Percentiles rank a stretch among this genome's conserved stretches.
Conservation (phyloP, 1,140 invertebrate genomes). For the Drosophila saltans region DNA sequence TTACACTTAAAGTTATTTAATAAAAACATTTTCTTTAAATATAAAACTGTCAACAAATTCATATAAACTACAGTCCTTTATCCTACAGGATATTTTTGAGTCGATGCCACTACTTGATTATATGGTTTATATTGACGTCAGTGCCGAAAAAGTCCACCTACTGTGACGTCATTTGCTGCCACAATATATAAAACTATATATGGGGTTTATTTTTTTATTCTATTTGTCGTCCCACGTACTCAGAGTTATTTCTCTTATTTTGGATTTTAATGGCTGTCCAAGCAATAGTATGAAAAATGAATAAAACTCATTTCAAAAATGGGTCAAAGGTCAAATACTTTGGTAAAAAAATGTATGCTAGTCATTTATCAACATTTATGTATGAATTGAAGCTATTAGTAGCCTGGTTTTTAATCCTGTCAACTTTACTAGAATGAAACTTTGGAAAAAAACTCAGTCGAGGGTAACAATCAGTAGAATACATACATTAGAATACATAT, state of each 20-base stretch:
- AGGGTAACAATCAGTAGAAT: background rate
- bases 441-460: background rate
- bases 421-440: slow-evolving; percentile 1
- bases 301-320: background rate
- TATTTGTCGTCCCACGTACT: background rate
- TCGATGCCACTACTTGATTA: background rate
- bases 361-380: slow-evolving; percentile 13
- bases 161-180: background rate
- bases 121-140: background rate
- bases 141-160: background rate
- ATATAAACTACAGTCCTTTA: background rate
- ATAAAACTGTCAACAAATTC: no score
- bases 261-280: background rate
- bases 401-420: background rate
- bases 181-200: no score
- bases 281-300: slow-evolving; percentile 7
- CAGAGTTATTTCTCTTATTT: background rate
- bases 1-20: no score
- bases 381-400: background rate
- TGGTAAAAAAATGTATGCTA: background rate
- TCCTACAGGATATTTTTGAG: background rate
- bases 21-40: no score
- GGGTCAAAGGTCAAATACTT: slow-evolving; percentile 2
- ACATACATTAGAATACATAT: slow-evolving; percentile 5
- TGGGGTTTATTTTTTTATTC: background rate